Conservation (phyloP, 2,888 invertebrate genomes). For the Plusia festucae region DNA sequence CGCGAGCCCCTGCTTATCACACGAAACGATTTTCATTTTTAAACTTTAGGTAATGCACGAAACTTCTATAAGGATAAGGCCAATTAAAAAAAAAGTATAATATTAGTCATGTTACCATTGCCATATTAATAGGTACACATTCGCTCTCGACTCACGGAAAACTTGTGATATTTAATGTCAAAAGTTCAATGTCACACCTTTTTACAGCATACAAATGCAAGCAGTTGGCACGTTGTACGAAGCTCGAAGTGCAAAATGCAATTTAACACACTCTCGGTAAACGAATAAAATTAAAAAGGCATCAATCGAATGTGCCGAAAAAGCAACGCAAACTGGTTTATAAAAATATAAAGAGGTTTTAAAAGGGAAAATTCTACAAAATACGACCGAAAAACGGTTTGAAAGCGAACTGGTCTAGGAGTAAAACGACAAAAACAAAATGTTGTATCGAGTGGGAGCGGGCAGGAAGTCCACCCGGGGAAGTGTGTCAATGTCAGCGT, state of each 20-base stretch:
- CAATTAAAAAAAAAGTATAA: conserved; percentile 25
- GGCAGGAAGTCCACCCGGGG: conserved; percentile 74
- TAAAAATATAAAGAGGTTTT: conserved; percentile 61
- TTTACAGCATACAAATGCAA: conserved; percentile 34
- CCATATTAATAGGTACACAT: conserved; percentile 17
- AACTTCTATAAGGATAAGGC: conserved; percentile 20
- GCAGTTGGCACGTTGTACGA: conserved; percentile 50
- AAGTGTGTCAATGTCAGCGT: conserved; percentile 86
- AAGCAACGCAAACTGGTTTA: conserved; percentile 63
- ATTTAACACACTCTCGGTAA: conserved; percentile 44
- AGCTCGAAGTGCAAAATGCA: conserved; percentile 56
- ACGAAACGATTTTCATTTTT: conserved; percentile 53
- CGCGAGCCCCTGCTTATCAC: conserved; percentile 69
- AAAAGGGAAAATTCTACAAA: conserved; percentile 68
- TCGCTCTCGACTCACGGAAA: conserved; percentile 43
- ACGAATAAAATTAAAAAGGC: conserved; percentile 57
- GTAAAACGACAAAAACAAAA: conserved; percentile 72
- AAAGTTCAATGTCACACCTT: conserved; percentile 53
- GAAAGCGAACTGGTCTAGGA: conserved; percentile 68
- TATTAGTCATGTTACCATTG: conserved; percentile 25
- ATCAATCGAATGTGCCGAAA: conserved; percentile 60
- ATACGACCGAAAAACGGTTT: conserved; percentile 70
- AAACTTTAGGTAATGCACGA: conserved; percentile 21
- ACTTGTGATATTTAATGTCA: conserved; percentile 50
- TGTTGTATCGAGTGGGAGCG: conserved; percentile 67